Percentiles rank a stretch among this genome's conserved stretches.
Conservation (phyloP, 2,888 invertebrate species). For the Gasteruption jaculator region DNA sequence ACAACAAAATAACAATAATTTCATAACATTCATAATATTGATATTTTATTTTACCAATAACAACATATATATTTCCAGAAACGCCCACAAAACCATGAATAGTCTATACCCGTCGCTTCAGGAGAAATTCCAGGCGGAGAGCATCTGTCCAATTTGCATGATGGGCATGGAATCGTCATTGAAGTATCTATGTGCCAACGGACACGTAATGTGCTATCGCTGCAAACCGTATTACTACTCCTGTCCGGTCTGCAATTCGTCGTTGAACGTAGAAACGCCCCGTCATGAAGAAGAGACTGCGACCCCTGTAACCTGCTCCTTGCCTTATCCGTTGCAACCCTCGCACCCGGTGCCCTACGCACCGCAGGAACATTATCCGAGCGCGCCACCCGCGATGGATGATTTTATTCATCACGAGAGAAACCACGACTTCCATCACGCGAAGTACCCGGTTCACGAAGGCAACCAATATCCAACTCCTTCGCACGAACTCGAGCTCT, state of each 20-base stretch:
- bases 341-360: conserved; percentile 20
- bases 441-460: conserved; percentile 18
- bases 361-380: conserved; percentile 20
- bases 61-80: too few relatives aligned
- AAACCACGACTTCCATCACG: too few relatives aligned
- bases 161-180: conserved; percentile 35
- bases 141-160: conserved; percentile 40
- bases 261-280: conserved; percentile 27
- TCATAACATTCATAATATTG: too few relatives aligned
- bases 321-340: conserved; percentile 29
- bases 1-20: too few relatives aligned
- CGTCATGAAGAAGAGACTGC: conserved; percentile 19
- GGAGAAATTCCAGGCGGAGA: conserved; percentile 35
- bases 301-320: conserved; percentile 28
- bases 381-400: conserved; percentile 27
- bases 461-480: too few relatives aligned
- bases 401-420: conserved; percentile 33
- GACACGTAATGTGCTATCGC: conserved; percentile 38
- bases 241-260: conserved; percentile 36
- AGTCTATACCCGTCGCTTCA: conserved; percentile 37
- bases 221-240: conserved; percentile 43
- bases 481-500: conserved; percentile 28
- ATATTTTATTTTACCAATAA: too few relatives aligned
- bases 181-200: conserved; percentile 35
- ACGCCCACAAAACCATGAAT: too few relatives aligned